Conservation (phyloP, 2,888 invertebrate genomes). For the Boloria selene region DNA sequence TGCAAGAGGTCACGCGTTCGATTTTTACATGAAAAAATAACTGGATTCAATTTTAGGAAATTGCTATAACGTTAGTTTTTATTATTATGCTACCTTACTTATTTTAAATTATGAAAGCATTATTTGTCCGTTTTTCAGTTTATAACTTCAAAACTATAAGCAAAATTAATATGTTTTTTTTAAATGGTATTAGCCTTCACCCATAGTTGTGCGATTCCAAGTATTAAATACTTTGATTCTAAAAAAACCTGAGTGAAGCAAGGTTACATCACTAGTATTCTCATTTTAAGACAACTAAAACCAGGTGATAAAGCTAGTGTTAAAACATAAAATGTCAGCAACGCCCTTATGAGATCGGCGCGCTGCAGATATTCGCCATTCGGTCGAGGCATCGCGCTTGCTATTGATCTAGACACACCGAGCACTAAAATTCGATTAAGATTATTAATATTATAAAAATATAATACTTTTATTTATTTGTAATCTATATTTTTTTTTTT, state of each 20-base stretch:
- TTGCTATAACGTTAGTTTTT: too few relatives aligned
- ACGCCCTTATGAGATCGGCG: slow-evolving; percentile 43
- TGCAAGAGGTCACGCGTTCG: too few relatives aligned
- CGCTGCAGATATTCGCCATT: slow-evolving; percentile 57
- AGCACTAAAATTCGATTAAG: slow-evolving; percentile 31
- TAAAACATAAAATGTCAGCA: slow-evolving; percentile 46
- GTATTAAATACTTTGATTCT: too few relatives aligned
- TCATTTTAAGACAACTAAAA: slow-evolving; percentile 1
- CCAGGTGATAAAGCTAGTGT: slow-evolving; percentile 1
- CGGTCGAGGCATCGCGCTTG: slow-evolving; percentile 50
- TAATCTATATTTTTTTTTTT: not conserved
- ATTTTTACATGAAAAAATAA: too few relatives aligned
- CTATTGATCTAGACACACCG: slow-evolving; percentile 44
- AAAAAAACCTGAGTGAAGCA: not conserved
- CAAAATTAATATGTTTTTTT: too few relatives aligned
- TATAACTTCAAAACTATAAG: too few relatives aligned
- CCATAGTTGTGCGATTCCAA: too few relatives aligned
- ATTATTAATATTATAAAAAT: not conserved
- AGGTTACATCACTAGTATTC: not conserved
- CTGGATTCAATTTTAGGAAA: too few relatives aligned
- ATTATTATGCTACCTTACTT: too few relatives aligned
- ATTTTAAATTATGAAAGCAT: too few relatives aligned
- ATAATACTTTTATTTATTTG: not conserved
- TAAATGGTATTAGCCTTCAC: too few relatives aligned
- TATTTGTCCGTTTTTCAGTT: too few relatives aligned